Percentiles rank a stretch among this genome's conserved stretches.
Evolutionary conservation across 2,113 vertebrate genomes (phyloP).

Genomic region (Thunnus maccoyii): DNA sequence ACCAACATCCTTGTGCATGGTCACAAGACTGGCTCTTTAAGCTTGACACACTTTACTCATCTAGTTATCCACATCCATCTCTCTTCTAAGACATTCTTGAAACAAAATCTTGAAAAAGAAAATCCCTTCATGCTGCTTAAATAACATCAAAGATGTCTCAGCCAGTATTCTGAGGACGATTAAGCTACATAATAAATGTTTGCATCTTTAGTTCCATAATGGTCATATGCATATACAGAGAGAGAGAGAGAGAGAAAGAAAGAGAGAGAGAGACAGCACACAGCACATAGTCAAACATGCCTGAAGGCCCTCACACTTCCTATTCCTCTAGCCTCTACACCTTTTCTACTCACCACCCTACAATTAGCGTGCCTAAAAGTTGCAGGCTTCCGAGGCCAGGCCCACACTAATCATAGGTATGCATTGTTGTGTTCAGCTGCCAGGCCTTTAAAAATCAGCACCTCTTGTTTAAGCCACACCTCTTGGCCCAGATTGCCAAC

Average conservation of each 20-base stretch:
- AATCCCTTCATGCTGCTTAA: slow-evolving; percentile 30
- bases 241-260: slow-evolving; percentile 13
- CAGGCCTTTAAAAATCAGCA: slow-evolving; percentile 77
- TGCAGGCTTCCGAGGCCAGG: slow-evolving; percentile 74
- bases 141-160: slow-evolving; percentile 27
- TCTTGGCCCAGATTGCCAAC: slow-evolving; percentile 39
- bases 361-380: slow-evolving; percentile 82
- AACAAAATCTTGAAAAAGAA: slow-evolving; percentile 23
- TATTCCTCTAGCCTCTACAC: slow-evolving; percentile 77
- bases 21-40: slow-evolving; percentile 62
- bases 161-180: slow-evolving; percentile 1
- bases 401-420: slow-evolving; percentile 82
- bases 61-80: slow-evolving; percentile 36
- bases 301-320: slow-evolving; percentile 76
- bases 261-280: slow-evolving; percentile 2
- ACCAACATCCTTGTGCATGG: slow-evolving; percentile 59
- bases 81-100: slow-evolving; percentile 29
- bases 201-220: slow-evolving; percentile 28
- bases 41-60: slow-evolving; percentile 60
- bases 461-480: slow-evolving; percentile 70
- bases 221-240: slow-evolving; percentile 22
- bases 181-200: slow-evolving; percentile 34
- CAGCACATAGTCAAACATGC: slow-evolving; percentile 69
- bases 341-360: slow-evolving; percentile 80
- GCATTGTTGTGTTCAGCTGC: slow-evolving; percentile 78